Evolutionary conservation across 1,140 invertebrate species (phyloP).

Genomic region (Brachionus manjavacas): DNA sequence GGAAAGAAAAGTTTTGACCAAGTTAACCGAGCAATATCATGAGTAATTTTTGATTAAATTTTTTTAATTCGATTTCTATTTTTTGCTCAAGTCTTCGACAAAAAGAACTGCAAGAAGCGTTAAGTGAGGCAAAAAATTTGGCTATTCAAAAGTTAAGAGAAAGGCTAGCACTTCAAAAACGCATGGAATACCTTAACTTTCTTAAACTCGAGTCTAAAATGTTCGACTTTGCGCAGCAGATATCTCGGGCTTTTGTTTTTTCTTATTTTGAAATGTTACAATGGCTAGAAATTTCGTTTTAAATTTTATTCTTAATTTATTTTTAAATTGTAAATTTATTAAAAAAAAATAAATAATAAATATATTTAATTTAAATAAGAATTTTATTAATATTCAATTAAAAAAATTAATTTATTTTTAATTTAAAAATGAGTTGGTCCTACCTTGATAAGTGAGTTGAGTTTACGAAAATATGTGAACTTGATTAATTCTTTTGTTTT

Average conservation of each 20-base stretch:
- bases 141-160: constrained; percentile 26
- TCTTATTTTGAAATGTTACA: constrained; percentile 39
- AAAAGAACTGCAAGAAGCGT: constrained; percentile 13
- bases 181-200: constrained; percentile 17
- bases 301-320: neutral
- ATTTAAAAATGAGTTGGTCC: too few species aligned
- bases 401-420: too few species aligned
- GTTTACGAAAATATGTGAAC: too few species aligned
- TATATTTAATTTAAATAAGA: too few species aligned
- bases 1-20: neutral
- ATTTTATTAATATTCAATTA: too few species aligned
- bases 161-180: constrained; percentile 9
- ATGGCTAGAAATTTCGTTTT: constrained; percentile 22
- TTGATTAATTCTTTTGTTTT: too few species aligned
- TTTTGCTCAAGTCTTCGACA: constrained; percentile 2
- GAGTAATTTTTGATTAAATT: neutral
- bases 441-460: too few species aligned
- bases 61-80: neutral
- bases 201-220: constrained; percentile 31
- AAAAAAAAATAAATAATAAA: too few species aligned
- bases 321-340: neutral
- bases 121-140: constrained; percentile 13
- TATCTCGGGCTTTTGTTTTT: constrained; percentile 36
- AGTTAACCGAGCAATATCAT: constrained; percentile 10
- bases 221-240: constrained; percentile 20